These are phyloP conservation scores for Corythucha ciliata DNA, from an alignment of 2,888 invertebrate species.

Conservation along the genomic window DNA sequence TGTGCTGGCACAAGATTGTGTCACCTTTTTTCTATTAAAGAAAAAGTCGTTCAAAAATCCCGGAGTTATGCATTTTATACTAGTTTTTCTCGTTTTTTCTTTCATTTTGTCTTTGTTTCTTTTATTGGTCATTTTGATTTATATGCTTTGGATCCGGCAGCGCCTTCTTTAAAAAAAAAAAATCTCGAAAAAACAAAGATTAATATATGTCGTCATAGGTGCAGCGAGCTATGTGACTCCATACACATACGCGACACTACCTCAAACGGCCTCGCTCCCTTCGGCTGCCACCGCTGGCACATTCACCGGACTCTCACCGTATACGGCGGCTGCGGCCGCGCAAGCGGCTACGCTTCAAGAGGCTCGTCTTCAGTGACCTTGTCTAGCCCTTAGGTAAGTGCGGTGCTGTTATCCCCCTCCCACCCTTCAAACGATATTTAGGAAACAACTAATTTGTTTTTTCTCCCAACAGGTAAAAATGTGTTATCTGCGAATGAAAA, in stretches of 20 bases:
- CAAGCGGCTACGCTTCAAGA: constrained; percentile 63
- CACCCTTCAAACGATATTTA: no score
- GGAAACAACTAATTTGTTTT: not conserved
- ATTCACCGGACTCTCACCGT: constrained; percentile 53
- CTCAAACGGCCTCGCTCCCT: constrained; percentile 47
- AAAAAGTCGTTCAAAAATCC: no score
- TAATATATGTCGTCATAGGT: constrained; percentile 40
- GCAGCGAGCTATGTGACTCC: constrained; percentile 64
- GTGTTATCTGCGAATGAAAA: not conserved
- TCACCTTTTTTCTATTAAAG: no score
- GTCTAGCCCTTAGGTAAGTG: constrained; percentile 2
- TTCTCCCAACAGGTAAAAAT: not conserved
- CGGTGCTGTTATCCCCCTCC: no score
- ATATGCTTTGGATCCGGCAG: not conserved
- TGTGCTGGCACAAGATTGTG: no score
- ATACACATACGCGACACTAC: constrained; percentile 61
- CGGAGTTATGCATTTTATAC: not conserved
- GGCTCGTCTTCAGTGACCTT: constrained; percentile 59
- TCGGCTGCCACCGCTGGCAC: constrained; percentile 46
- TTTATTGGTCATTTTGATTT: not conserved
- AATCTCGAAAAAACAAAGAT: not conserved
- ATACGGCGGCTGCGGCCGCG: constrained; percentile 50
- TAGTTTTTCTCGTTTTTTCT: not conserved
- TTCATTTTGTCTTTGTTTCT: not conserved
- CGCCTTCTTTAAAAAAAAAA: not conserved